These are phyloP conservation scores for Dasysyrphus tricinctus DNA, from an alignment of 2,888 invertebrate genomes.

Conservation along the genomic window DNA sequence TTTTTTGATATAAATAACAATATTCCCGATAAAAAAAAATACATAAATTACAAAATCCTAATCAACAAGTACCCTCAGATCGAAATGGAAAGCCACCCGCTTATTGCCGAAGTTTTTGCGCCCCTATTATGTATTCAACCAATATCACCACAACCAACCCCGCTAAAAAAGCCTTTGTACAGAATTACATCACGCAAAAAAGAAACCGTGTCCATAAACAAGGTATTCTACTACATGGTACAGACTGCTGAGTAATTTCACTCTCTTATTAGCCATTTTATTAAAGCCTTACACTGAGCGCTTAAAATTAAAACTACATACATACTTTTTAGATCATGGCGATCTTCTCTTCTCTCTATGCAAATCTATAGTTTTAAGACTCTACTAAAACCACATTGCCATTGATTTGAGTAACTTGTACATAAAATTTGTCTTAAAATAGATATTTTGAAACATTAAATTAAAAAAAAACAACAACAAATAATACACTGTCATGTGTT, in stretches of 20 bases:
- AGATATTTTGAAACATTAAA: not conserved
- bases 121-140: constrained; percentile 81
- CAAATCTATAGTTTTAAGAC: constrained; percentile 23
- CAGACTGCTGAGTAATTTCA: constrained; percentile 52
- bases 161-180: constrained; percentile 81
- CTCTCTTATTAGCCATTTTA: constrained; percentile 63
- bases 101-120: constrained; percentile 83
- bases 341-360: constrained; percentile 22
- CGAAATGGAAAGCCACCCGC: constrained; percentile 82
- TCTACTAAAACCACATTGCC: constrained; percentile 18
- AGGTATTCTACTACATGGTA: constrained; percentile 81
- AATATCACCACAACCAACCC: constrained; percentile 80
- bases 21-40: constrained; percentile 43
- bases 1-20: constrained; percentile 55
- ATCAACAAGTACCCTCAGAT: constrained; percentile 81
- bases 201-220: constrained; percentile 83
- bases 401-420: constrained; percentile 11
- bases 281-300: constrained; percentile 39
- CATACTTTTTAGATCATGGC: not conserved
- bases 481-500: constrained; percentile 28
- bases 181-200: constrained; percentile 83
- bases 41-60: constrained; percentile 56
- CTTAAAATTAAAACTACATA: constrained; percentile 27
- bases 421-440: constrained; percentile 8
- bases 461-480: constrained; percentile 9